Conservation (phyloP, 2,797 vertebrate species). For the Chiloscyllium punctatum region DNA sequence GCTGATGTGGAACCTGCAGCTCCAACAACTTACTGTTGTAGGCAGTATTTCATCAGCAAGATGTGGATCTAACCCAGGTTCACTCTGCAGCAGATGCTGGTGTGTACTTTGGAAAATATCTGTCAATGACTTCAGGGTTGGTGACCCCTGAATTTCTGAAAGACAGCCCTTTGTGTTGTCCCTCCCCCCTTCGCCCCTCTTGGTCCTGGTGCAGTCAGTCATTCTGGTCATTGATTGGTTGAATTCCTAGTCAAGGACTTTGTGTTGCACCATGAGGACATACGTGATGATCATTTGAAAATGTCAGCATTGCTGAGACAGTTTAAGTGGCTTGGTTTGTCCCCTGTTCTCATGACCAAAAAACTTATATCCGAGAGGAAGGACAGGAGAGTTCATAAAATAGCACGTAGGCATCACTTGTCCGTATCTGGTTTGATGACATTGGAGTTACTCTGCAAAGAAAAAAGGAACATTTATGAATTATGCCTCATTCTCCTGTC, state of each 20-base stretch:
- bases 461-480: constrained; percentile 22
- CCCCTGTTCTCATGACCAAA: not conserved
- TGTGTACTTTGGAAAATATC: constrained; percentile 11
- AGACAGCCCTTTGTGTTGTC: constrained; percentile 8
- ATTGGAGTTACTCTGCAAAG: constrained; percentile 76
- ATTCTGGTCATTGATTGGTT: not conserved
- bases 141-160: not conserved
- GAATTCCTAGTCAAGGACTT: not conserved
- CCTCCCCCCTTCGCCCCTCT: not conserved
- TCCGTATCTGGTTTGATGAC: constrained; percentile 84
- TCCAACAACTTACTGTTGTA: not conserved
- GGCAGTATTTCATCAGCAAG: not conserved
- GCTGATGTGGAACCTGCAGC: not conserved
- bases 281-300: not conserved
- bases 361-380: constrained; percentile 71
- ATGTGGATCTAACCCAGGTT: not conserved
- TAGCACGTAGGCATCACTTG: constrained; percentile 88
- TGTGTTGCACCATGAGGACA: not conserved
- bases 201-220: not conserved
- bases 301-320: constrained; percentile 6
- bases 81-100: constrained; percentile 13
- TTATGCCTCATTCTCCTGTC: not conserved
- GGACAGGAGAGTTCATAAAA: constrained; percentile 83
- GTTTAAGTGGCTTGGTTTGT: not conserved
- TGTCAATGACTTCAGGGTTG: constrained; percentile 1